phyloP scores from a whole-genome alignment of 2,888 invertebrate species.

The Cantharis lateralis region DNA sequence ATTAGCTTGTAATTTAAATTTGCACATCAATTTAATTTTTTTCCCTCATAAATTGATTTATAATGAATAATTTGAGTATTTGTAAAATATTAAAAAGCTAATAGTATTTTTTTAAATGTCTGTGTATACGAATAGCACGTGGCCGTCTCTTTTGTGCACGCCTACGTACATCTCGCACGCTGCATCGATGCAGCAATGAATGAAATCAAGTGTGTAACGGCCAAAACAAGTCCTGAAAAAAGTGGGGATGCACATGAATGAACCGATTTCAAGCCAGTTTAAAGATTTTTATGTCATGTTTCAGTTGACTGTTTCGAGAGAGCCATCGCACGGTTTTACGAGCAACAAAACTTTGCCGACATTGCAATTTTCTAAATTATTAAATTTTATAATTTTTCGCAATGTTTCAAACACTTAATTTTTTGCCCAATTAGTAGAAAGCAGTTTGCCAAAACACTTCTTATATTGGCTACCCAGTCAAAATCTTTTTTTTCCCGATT shows the following conservation, averaged over 20 bases:
- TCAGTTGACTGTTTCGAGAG: slow-evolving; percentile 16
- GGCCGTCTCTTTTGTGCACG: background rate
- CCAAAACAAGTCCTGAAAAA: slow-evolving; percentile 19
- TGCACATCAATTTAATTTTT: background rate
- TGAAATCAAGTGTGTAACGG: slow-evolving; percentile 20
- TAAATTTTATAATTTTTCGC: too few relatives aligned
- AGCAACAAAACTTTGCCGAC: background rate
- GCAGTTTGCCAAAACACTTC: too few relatives aligned
- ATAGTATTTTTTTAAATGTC: background rate
- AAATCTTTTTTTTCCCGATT: too few relatives aligned
- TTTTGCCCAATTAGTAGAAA: too few relatives aligned
- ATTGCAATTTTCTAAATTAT: background rate
- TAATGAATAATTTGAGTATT: background rate
- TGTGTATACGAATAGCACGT: background rate
- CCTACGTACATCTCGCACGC: slow-evolving; percentile 1
- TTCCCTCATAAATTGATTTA: background rate
- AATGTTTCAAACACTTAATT: too few relatives aligned
- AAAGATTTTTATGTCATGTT: slow-evolving; percentile 15
- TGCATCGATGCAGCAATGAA: slow-evolving; percentile 15
- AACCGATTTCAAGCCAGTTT: slow-evolving; percentile 27
- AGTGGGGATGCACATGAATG: slow-evolving; percentile 28
- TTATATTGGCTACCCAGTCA: too few relatives aligned
- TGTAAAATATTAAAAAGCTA: background rate
- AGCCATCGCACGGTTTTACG: slow-evolving; percentile 4
- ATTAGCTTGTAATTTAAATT: background rate